Base-by-base conservation (phyloP, 2,797 vertebrate species). In the Paramormyrops hopkinsi region DNA sequence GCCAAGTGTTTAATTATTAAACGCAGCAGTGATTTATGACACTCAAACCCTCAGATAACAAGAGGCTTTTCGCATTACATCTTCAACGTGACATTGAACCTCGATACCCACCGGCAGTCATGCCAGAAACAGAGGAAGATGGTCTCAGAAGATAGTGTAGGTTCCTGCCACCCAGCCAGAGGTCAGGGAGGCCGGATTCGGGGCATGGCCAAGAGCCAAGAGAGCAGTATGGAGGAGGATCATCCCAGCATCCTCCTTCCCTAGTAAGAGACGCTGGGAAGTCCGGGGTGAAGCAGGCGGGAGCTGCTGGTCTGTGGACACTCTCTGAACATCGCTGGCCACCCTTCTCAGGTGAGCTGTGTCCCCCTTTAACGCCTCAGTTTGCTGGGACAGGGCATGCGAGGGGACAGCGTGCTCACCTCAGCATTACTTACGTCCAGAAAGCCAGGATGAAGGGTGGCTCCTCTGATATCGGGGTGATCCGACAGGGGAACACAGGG, bases 1-100 rank as follows among this genome's bases (percentile, higher is more conserved):
- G 65, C 19, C 50, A 51, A 54, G 85, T 89, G 73, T 88, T 89
- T 82, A 88, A 88, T 88, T 89, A 88, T 88, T 89, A 59, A 87
- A 82, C 51, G 4, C 41, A 51, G 33, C 59, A 46, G 44, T 51
- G 89, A 88, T 88, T 73, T 69, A 89, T 65, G 56, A 56, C 41
- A 37, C 56, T 89, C 59, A 73, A 69, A 88, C 12, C 5, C 46
- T 51, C 19, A 37, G 83, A 76, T 87, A 86, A 86, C 11, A 76
- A 73, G 84, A 51, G 46, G 3, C 48, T 89, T 89, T 84, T 44
- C 46, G 29, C 48, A n/a, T 89, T 50, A 14, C 46, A 51, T 69
- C 9, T 65, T 69, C 41, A 51, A 51, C 50, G 56, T 89, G 88
- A 89, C 83, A 86, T 53, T 73, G 56, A 33, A 33, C 44, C 54